Evolutionary conservation across 1,140 invertebrate genomes (phyloP), one percentile per base, ranked within the genome.

Genomic region (Trachelipus rathkii): DNA sequence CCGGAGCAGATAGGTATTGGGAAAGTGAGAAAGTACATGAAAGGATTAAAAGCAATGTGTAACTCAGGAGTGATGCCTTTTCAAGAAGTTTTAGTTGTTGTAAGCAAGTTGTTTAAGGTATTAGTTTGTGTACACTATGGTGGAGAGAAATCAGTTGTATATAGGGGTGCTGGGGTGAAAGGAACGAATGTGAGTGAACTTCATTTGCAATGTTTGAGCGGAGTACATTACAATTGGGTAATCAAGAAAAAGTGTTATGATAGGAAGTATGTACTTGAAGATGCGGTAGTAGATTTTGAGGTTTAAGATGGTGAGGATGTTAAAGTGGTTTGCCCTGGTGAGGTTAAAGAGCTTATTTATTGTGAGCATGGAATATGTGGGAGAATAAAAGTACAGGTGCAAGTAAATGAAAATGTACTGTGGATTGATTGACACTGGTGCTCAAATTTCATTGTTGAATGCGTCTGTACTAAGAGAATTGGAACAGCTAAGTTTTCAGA

Each of bases 201-300:
- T 19, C 44, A 53, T 43, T 23, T 73, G 0, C 72, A 73, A n/a
- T 73, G 24, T 10, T 10, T 72, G 44, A 45, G 24, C 5, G 72
- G 50, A 15, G 21, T 73, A 2, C 72, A 73, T 45, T 73, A 53
- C 72, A 73, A 73, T 53, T 60, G 50, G 50, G 50, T 60, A 8
- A 60, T 60, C 3, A 8, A 60, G 19, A 60, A 60, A 19, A 60
- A 60, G 50, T 2, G 19, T 60, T 60, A 60, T 8, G 8, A 60
- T 4, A 3, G 1, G 11, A 60, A 19, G 50, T 15, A 60, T 60
- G 50, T 4, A 8, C 11, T 15, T n/a, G n/a, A n/a, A 19, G 8
- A 19, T 13, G 50, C 2, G 11, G 8, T 15, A 60, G 50, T 15
- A 60, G 50, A 60, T 15, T 60, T 15, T 60, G n/a, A n/a, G n/a